Base-by-base conservation (phyloP, 2,113 vertebrate genomes). In the Caretta caretta region DNA sequence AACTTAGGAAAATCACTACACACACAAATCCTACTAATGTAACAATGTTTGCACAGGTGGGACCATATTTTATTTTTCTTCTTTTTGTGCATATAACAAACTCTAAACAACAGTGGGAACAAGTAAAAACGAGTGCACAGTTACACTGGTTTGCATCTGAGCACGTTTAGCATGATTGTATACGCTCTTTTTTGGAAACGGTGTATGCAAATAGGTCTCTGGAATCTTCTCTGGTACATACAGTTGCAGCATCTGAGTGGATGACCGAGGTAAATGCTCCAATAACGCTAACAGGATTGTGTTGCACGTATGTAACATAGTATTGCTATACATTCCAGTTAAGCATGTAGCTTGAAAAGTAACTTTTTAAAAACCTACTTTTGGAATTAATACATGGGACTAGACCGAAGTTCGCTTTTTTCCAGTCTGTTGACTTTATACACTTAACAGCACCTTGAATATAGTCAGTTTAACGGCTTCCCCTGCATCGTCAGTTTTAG, bases 281-380 rank as follows among this genome's bases (percentile, higher is more conserved):
- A 29, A 8, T 46, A 29, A 31, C 9, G 46, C 76, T 17, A 79
- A 48, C 2, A 25, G 24, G 46, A 38, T 46, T 29, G 46, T 93
- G 94, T 87, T 88, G 0, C 4, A 17, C 2, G 49, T 31, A 1
- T 35, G 8, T 0, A 3, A 29, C 65, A 38, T 2, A 2, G 46
- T 0, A 2, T 80, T 1, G 62, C 95, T 38, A 84, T 0, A 2
- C 3, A 5, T 8, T 88, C 87, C 2, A 3, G 89, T 49, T 8
- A 29, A 69, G 85, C 87, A 1, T 16, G 29, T 72, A 1, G 9
- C 1, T 86, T 48, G 83, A 6, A 17, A 13, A 42, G 79, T 62
- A 51, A 35, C 62, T 65, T 65, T 65, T 65, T 8, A 35, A 35
- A 57, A 35, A 65, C 17, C 62, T 65, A 16, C 29, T 19, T 14